Evolutionary conservation across 2,113 vertebrate species (phyloP), one percentile per base, ranked within the genome.

Genomic region (Phyllopteryx taeniolatus): DNA sequence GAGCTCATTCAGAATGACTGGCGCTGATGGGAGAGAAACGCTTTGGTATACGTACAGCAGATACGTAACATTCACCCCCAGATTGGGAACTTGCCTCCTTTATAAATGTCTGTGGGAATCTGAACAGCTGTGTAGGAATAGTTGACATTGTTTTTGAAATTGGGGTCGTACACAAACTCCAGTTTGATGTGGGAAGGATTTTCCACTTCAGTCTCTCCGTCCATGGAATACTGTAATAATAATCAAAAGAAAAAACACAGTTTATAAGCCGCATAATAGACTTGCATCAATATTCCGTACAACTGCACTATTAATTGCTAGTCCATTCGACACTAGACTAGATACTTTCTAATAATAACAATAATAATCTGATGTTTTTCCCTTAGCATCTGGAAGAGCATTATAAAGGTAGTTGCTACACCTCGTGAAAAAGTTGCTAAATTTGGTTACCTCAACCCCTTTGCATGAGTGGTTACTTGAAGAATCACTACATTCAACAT

Each of bases 41-140:
- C 17, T 0, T 70, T 60, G 31, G 17, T 60, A 77, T 22, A 39
- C 6, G 3, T 39, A 17, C 6, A 33, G 33, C 22, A 17, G 10
- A 66, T 31, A 22, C 1, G 27, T 13, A 47, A 31, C 8, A 63
- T 4, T 12, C n/a, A 68, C 31, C 19, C 20, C 19, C 15, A 5
- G 4, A 54, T 20, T 31, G 67, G 35, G 22, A 54, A 15, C 43
- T 95, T 90, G 95, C 98, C 98, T 93, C 98, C 98, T 94, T 99
- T 99, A 88, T 99, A 99, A 93, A 99, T 99, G 86, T 99, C 98
- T 0, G 98, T 99, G 63, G 98, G 98, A 83, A 99, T 99, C 94
- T 99, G 98, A 75, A 99, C 97, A 0, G 97, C 98, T 0, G 96
- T 95, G 17, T 97, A 95, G 0, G 96, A 98, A 81, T 98, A 98